Evolutionary conservation across 2,888 invertebrate genomes (phyloP).

Genomic region (Nezara viridula): DNA sequence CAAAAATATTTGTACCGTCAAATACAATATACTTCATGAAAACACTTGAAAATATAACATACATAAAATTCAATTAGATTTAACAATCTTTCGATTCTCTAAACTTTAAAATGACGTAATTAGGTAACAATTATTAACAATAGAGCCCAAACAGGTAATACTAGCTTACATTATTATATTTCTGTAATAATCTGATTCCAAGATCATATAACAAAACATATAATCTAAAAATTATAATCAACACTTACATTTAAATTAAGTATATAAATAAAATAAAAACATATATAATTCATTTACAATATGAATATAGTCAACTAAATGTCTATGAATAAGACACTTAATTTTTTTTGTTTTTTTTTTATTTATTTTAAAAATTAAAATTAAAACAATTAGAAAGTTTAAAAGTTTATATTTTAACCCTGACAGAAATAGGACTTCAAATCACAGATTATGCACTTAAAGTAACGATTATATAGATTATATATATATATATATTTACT

Average conservation of each 20-base stretch:
- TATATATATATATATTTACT: neutral
- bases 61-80: neutral
- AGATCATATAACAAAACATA: neutral
- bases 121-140: constrained; percentile 8
- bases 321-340: neutral
- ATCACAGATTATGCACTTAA: constrained; percentile 25
- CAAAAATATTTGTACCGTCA: neutral
- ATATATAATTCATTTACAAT: neutral
- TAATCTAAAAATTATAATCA: constrained; percentile 8
- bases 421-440: constrained; percentile 19
- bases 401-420: neutral
- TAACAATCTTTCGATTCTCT: neutral
- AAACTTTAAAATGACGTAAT: neutral
- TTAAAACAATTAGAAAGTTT: neutral
- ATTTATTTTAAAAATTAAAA: neutral
- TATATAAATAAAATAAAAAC: constrained; percentile 35
- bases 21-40: neutral
- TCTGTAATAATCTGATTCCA: neutral
- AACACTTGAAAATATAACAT: neutral
- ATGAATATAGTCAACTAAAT: neutral
- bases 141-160: neutral
- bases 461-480: neutral
- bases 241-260: constrained; percentile 33
- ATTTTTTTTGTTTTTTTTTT: neutral
- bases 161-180: neutral